Evolutionary conservation across 2,797 vertebrate genomes (phyloP), one percentile per base, ranked within the genome.

Genomic region (Galago senegalensis): DNA sequence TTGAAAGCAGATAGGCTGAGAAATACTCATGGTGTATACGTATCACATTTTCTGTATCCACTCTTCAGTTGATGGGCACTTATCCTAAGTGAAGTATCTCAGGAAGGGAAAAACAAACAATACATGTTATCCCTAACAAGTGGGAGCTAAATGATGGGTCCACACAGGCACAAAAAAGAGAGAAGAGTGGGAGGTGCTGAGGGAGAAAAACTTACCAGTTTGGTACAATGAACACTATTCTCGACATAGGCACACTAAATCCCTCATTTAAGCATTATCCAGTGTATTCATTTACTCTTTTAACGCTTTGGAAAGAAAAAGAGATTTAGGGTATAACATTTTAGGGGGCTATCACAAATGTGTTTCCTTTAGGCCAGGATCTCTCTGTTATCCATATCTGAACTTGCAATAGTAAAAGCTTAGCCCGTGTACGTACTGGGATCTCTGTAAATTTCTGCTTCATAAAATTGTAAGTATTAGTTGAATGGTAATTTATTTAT

Each of bases 261-360:
- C 65, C 17, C 65, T 69, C 16, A n/a, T n/a, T 67, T n/a, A 17
- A 69, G 31, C 31, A 69, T 69, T 69, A 34, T 34, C 17, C 65
- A n/a, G 18, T 67, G 65, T 67, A 67, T 67, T n/a, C 31, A n/a
- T 69, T 69, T 34, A 20, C 31, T 8, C 7, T n/a, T 17, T 34
- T 69, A 69, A 34, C 9, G 18, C n/a, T 20, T 69, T 69, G 16
- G 65, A n/a, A 80, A 37, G 43, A 73, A 92, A 96, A 96, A 31
- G 63, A 81, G 4, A 1, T 53, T 53, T 25, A 40, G 1, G 11
- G 2, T 31, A 65, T 53, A 63, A 69, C 91, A 60, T 81, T 89
- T 91, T 67, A 89, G 9, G 11, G 8, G 60, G 82, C 84, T 86
- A 25, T 2, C 0, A 73, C 40, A 85, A 86, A 84, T 46, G 1